Evolutionary conservation across 2,113 vertebrate species (phyloP).

Genomic region (Tetraodon nigroviridis): DNA sequence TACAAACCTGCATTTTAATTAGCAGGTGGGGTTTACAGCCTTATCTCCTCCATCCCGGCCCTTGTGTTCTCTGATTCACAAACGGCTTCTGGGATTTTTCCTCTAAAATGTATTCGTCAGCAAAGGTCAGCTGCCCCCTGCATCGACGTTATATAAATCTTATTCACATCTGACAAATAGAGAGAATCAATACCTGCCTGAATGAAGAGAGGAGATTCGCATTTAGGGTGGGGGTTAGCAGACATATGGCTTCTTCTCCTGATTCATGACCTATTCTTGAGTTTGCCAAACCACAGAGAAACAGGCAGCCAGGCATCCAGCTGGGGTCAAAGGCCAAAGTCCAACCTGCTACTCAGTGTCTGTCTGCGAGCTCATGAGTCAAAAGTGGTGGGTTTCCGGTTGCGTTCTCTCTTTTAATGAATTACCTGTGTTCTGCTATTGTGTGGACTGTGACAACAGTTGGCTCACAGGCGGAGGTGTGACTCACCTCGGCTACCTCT

Average conservation of each 20-base stretch:
- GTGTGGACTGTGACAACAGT: conserved; percentile 5
- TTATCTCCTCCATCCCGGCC: conserved; percentile 27
- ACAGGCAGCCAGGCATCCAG: conserved; percentile 41
- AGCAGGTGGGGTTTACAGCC: conserved; percentile 40
- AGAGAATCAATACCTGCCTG: conserved; percentile 32
- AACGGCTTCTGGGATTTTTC: conserved; percentile 4
- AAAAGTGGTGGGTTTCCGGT: conserved; percentile 33
- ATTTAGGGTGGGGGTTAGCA: conserved; percentile 2
- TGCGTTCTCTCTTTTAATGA: neutral
- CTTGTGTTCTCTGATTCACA: conserved; percentile 22
- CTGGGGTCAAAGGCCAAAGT: conserved; percentile 62
- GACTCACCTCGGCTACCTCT: conserved; percentile 29
- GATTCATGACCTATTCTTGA: conserved; percentile 33
- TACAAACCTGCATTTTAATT: conserved; percentile 22
- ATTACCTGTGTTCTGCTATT: conserved; percentile 5
- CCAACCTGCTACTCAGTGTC: conserved; percentile 38
- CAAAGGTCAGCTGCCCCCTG: conserved; percentile 27
- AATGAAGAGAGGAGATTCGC: conserved; percentile 5
- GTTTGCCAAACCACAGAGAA: conserved; percentile 42
- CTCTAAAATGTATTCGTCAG: conserved; percentile 22
- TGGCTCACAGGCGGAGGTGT: conserved; percentile 5
- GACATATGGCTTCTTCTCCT: conserved; percentile 49
- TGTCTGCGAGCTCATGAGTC: conserved; percentile 57
- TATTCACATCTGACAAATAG: conserved; percentile 24
- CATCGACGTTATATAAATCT: conserved; percentile 24